These are phyloP conservation scores for Labeo catla DNA, from an alignment of 2,113 vertebrate species.

Conservation along the genomic window DNA sequence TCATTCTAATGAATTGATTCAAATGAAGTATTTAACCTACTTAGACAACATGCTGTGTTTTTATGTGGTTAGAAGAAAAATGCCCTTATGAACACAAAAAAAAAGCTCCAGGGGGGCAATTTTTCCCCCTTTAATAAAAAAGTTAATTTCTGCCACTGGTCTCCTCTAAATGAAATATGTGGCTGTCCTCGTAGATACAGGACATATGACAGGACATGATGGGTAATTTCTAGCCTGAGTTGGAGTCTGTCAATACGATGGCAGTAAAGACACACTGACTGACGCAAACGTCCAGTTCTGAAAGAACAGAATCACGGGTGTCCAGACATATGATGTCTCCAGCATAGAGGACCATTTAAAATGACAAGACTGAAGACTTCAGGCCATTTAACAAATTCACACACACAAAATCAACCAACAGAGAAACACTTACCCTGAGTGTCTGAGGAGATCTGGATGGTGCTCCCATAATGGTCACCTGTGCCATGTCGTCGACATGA, in stretches of 20 bases:
- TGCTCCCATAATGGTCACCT: slow-evolving; percentile 79
- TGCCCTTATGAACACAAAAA: neutral
- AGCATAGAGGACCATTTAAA: neutral
- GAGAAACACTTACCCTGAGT: slow-evolving; percentile 78
- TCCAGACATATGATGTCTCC: neutral
- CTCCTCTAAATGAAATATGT: neutral
- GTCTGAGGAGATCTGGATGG: slow-evolving; percentile 68
- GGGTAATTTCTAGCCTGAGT: slow-evolving; percentile 1
- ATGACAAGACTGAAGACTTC: slow-evolving; percentile 21
- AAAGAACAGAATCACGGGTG: neutral
- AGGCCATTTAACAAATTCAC: slow-evolving; percentile 24
- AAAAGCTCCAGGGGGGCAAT: neutral
- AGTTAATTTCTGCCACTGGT: neutral
- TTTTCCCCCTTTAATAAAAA: neutral
- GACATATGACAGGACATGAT: slow-evolving; percentile 15
- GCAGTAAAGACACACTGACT: slow-evolving; percentile 10
- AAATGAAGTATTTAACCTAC: neutral
- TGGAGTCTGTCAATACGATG: slow-evolving; percentile 12
- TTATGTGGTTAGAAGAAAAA: neutral
- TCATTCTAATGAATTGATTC: neutral
- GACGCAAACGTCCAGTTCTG: neutral
- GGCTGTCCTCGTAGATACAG: neutral
- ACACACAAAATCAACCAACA: slow-evolving; percentile 18
- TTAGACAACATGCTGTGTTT: neutral
- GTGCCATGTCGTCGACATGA: slow-evolving; percentile 84